Conservation (phyloP, 2,888 invertebrate species). For the Epinotia ramella region DNA sequence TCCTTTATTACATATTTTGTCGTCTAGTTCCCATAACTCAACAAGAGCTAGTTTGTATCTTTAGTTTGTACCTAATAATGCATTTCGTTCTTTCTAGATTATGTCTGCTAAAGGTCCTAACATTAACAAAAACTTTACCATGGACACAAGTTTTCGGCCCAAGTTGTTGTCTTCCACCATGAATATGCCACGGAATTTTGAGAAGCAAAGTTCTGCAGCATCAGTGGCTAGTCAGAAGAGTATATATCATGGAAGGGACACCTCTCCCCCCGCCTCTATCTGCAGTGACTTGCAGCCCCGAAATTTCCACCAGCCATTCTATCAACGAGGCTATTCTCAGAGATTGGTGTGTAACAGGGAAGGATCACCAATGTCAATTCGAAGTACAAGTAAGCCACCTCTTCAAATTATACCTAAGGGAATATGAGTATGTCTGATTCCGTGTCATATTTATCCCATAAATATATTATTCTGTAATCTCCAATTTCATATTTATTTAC, state of each 20-base stretch:
- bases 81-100: slow-evolving; percentile 57
- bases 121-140: slow-evolving; percentile 51
- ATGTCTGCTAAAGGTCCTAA: slow-evolving; percentile 65
- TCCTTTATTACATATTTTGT: too few species aligned
- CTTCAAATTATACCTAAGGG: neutral
- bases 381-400: slow-evolving; percentile 64
- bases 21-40: too few species aligned
- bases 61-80: neutral
- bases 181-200: slow-evolving; percentile 60
- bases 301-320: slow-evolving; percentile 56
- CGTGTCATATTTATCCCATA: neutral
- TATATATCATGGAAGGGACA: slow-evolving; percentile 58
- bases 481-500: slow-evolving; percentile 49
- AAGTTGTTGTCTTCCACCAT: slow-evolving; percentile 56
- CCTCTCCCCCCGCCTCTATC: slow-evolving; percentile 55
- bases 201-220: slow-evolving; percentile 55
- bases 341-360: slow-evolving; percentile 64
- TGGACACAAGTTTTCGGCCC: slow-evolving; percentile 59
- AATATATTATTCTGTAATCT: neutral
- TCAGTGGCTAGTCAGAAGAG: slow-evolving; percentile 49
- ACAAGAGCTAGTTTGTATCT: too few species aligned
- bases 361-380: slow-evolving; percentile 69
- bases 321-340: slow-evolving; percentile 53
- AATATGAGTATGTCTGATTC: neutral
- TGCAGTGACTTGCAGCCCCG: slow-evolving; percentile 58